Evolutionary conservation across 2,797 vertebrate species (phyloP).

Genomic region (Esox masquinongy): DNA sequence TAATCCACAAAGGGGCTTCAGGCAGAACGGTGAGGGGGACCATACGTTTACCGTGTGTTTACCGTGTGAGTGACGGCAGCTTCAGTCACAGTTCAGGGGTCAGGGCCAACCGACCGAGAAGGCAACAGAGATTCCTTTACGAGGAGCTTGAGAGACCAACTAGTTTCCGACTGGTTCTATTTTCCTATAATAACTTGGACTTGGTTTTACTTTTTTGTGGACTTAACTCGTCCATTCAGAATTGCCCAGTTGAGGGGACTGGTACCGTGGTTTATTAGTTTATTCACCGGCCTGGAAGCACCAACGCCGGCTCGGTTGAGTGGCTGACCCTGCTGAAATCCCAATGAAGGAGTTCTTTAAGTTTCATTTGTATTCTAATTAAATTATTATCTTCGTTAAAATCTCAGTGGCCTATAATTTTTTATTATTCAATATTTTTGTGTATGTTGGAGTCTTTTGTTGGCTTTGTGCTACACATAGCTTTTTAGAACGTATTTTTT

Average conservation of each 20-base stretch:
- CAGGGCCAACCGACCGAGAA: conserved; percentile 64
- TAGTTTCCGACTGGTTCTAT: conserved; percentile 9
- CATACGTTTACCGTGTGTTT: conserved; percentile 20
- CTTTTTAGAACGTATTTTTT: conserved; percentile 35
- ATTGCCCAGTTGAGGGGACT: conserved; percentile 51
- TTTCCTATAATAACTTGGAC: background rate
- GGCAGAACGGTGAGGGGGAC: conserved; percentile 44
- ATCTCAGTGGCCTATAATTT: background rate
- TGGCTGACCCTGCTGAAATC: background rate
- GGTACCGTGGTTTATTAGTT: conserved; percentile 28
- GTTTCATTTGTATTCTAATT: background rate
- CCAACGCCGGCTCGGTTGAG: conserved; percentile 37
- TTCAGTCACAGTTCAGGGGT: conserved; percentile 64
- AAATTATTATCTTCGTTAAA: background rate
- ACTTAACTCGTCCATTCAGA: conserved; percentile 32
- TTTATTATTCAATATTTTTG: background rate
- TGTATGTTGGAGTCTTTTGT: conserved; percentile 47
- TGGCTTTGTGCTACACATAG: conserved; percentile 13
- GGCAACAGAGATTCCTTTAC: conserved; percentile 39
- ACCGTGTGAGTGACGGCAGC: conserved; percentile 17
- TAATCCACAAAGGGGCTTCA: background rate
- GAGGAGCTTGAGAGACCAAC: conserved; percentile 20
- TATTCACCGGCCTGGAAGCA: conserved; percentile 59
- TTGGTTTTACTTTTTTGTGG: conserved; percentile 29
- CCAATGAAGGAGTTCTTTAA: background rate